These are phyloP conservation scores for Eilema griseolum DNA, from an alignment of 2,888 invertebrate genomes.

Conservation along the genomic window DNA sequence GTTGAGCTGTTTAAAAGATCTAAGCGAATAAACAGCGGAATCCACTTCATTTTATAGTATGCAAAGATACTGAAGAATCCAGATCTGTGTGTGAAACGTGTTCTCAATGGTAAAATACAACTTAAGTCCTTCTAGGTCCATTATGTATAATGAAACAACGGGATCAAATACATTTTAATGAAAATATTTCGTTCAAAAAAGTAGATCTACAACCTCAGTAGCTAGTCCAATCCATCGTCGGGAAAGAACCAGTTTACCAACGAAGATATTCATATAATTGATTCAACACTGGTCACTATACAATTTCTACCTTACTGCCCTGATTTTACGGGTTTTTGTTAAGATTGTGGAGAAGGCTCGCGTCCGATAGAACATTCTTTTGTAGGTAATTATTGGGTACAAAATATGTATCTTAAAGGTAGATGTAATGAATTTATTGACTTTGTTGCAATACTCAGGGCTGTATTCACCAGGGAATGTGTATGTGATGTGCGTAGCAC, in stretches of 20 bases:
- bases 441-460: conserved; percentile 37
- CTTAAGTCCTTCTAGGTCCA: conserved; percentile 11
- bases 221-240: conserved; percentile 50
- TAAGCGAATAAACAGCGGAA: no score
- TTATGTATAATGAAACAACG: conserved; percentile 47
- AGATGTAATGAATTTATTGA: conserved; percentile 62
- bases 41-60: background rate
- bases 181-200: conserved; percentile 49
- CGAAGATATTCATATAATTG: conserved; percentile 64
- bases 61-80: background rate
- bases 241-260: conserved; percentile 61
- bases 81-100: background rate
- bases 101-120: background rate
- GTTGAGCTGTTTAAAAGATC: no score
- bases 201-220: conserved; percentile 44
- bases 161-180: conserved; percentile 46
- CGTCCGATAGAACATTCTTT: conserved; percentile 64
- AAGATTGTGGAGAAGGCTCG: conserved; percentile 36
- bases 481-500: background rate
- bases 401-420: conserved; percentile 66
- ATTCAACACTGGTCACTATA: conserved; percentile 62
- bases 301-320: conserved; percentile 63
- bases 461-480: background rate
- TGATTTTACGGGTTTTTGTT: conserved; percentile 60
- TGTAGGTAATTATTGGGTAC: conserved; percentile 66